A percentile compares a stretch with the other conserved stretches of the same genome.
These are phyloP conservation scores for Antheraea pernyi DNA, from an alignment of 1,140 invertebrate genomes.

Conservation along the genomic window DNA sequence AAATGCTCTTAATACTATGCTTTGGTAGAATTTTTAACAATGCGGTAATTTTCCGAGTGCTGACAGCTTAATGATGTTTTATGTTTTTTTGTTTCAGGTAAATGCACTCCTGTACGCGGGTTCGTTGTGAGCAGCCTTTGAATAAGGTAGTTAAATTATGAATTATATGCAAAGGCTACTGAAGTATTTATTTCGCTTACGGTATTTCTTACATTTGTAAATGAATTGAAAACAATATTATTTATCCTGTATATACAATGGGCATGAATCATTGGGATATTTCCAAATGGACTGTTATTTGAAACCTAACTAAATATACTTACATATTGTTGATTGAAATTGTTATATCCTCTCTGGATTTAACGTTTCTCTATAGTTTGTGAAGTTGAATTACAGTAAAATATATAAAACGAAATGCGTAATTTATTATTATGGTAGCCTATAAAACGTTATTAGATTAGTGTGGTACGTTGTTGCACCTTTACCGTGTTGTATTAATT, in stretches of 20 bases:
- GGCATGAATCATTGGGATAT: not conserved
- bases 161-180: not conserved
- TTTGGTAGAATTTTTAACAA: conserved; percentile 40
- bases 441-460: conserved; percentile 30
- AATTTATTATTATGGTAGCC: conserved; percentile 13
- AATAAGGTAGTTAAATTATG: conserved; percentile 13
- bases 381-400: not conserved
- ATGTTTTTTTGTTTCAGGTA: conserved; percentile 58
- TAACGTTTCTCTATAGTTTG: not conserved
- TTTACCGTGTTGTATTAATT: not conserved
- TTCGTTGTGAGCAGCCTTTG: conserved; percentile 12
- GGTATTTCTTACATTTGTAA: not conserved
- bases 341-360: not conserved
- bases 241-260: not conserved
- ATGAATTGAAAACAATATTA: not conserved
- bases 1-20: conserved; percentile 40
- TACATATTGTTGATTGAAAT: not conserved
- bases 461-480: conserved; percentile 26
- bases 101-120: conserved; percentile 21
- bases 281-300: not conserved
- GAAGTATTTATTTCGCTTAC: not conserved
- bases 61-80: conserved; percentile 38
- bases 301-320: not conserved
- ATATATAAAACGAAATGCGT: not conserved
- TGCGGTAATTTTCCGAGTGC: conserved; percentile 20